Evolutionary conservation across 2,113 vertebrate species (phyloP), one percentile per base, ranked within the genome.

Genomic region (Nematolebias whitei): DNA sequence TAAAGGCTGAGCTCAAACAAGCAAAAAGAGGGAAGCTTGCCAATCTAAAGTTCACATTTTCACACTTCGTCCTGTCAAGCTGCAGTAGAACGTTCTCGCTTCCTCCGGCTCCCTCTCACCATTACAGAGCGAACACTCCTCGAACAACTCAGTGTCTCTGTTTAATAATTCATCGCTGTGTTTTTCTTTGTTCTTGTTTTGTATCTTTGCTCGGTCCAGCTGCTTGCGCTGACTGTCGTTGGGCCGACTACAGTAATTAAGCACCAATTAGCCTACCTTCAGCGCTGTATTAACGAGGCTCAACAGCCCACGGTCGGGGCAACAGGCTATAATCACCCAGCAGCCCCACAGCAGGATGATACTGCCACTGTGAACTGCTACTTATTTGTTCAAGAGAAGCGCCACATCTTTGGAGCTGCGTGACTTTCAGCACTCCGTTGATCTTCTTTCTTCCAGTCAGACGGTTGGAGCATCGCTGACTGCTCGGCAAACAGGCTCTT

Each of bases 231-330:
- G 78, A 61, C 79, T 83, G 88, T 83, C 79, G 81, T 80, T 81
- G 79, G 78, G 83, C 59, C 61, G 78, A 89, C 79, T 76, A 85
- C 76, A 79, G 87, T 89, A 88, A 92, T 92, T 90, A 91, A 87
- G 84, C 80, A 66, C 64, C 88, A 86, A 90, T 92, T 90, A 90
- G 81, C 81, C 88, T 81, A 90, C 84, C 88, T 88, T 83, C 88
- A 77, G 85, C 80, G 87, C 76, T 29, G 75, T 82, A 87, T 89
- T 89, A 91, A 79, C 63, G 48, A 77, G 68, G 63, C 62, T 74
- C 68, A 54, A 61, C 80, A 76, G 80, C 75, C 70, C 35, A 32
- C 12, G 66, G 74, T 40, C 11, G 71, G 72, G 80, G 60, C 85
- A 80, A 62, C 76, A 75, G 81, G 80, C 72, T 83, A 48, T 89